These are phyloP conservation scores for Pterocles burchelli DNA, from an alignment of 2,113 vertebrate species.

Conservation along the genomic window DNA sequence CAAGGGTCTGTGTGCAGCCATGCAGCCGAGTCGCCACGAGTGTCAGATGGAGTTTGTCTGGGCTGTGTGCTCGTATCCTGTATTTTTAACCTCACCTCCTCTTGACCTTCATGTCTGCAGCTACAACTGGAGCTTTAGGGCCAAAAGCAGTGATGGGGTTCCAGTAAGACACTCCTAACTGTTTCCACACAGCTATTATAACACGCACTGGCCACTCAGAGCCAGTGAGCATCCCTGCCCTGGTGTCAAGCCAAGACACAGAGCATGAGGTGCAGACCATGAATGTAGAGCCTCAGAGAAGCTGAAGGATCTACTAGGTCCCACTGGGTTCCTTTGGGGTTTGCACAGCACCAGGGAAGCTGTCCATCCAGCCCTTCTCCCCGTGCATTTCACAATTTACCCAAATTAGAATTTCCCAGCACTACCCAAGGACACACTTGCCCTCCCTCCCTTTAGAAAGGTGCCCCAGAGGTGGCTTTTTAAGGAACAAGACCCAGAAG, in stretches of 20 bases:
- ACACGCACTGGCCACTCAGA: neutral
- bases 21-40: neutral
- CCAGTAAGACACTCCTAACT: neutral
- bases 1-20: neutral
- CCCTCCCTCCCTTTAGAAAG: neutral
- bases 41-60: neutral
- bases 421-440: fast-evolving
- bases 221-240: neutral
- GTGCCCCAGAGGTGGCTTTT: neutral
- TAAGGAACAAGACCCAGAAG: neutral
- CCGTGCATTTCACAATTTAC: neutral
- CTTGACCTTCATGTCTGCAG: neutral
- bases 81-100: constrained; percentile 34
- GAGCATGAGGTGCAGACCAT: neutral
- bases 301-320: neutral
- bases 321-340: neutral
- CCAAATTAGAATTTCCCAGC: neutral
- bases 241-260: neutral
- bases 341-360: neutral
- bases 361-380: neutral
- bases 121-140: neutral
- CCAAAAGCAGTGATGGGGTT: neutral
- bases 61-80: neutral
- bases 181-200: neutral
- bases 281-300: neutral